These are phyloP conservation scores for Takifugu flavidus DNA, from an alignment of 2,113 vertebrate species.

Conservation along the genomic window DNA sequence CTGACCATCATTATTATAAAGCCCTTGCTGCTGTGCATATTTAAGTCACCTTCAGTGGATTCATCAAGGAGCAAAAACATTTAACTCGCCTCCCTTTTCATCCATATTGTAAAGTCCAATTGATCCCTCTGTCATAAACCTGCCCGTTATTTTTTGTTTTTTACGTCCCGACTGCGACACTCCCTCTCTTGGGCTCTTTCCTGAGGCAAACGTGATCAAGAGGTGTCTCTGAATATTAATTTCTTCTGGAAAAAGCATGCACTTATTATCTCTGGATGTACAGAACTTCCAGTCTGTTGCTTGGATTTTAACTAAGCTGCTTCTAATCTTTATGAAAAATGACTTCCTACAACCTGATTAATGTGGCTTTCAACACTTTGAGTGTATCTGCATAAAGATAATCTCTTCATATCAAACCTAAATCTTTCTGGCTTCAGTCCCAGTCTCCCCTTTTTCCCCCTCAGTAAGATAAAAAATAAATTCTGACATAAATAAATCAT, in stretches of 20 bases:
- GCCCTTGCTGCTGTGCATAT: constrained; percentile 80
- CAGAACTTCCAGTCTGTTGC: background rate
- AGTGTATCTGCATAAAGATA: constrained; percentile 32
- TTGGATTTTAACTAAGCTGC: background rate
- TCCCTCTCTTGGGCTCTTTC: constrained; percentile 70
- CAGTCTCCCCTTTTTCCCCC: background rate
- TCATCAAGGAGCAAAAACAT: no score
- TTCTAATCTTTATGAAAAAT: background rate
- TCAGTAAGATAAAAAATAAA: constrained; percentile 62
- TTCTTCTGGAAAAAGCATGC: constrained; percentile 1
- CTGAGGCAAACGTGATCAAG: constrained; percentile 73
- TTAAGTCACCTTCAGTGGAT: constrained; percentile 56
- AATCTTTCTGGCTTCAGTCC: constrained; percentile 8
- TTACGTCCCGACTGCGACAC: constrained; percentile 22
- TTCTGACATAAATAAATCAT: constrained; percentile 56
- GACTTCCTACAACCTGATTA: background rate
- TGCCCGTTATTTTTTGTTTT: constrained; percentile 8
- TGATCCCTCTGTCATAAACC: constrained; percentile 28
- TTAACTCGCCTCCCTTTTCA: no score
- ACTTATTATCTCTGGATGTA: no score
- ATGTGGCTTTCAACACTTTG: constrained; percentile 6
- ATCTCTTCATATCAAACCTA: constrained; percentile 21
- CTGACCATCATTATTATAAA: constrained; percentile 62
- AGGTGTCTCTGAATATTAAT: constrained; percentile 42
- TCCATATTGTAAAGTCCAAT: constrained; percentile 1